These are phyloP conservation scores for Thera obeliscata DNA, from an alignment of 2,888 invertebrate species.

Conservation along the genomic window DNA sequence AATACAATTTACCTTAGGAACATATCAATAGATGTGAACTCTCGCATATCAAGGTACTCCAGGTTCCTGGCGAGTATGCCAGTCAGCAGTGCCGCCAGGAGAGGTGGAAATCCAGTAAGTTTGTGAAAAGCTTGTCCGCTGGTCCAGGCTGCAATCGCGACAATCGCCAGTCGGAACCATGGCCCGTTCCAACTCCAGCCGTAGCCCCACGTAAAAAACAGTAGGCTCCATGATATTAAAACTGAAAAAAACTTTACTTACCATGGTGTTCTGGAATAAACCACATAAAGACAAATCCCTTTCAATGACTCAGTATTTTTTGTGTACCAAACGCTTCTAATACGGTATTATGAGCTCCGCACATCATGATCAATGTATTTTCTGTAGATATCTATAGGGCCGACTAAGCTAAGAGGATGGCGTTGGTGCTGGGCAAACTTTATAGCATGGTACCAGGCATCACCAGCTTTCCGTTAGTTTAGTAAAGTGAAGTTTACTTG, in stretches of 20 bases:
- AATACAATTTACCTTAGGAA: slow-evolving; percentile 64
- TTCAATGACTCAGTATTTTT: neutral
- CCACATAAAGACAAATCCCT: neutral
- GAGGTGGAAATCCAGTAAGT: slow-evolving; percentile 66
- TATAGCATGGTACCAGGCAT: too few species aligned
- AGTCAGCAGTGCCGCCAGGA: slow-evolving; percentile 66
- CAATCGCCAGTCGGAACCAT: slow-evolving; percentile 63
- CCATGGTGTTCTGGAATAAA: neutral
- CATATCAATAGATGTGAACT: slow-evolving; percentile 63
- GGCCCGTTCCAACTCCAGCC: slow-evolving; percentile 67
- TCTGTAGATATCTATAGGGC: too few species aligned
- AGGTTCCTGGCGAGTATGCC: slow-evolving; percentile 71
- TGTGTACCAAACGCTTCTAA: too few species aligned
- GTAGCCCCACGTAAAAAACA: slow-evolving; percentile 66
- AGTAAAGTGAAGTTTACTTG: too few species aligned
- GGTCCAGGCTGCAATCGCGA: slow-evolving; percentile 65
- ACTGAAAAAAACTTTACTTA: slow-evolving; percentile 48
- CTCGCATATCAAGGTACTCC: slow-evolving; percentile 69
- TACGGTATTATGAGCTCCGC: too few species aligned
- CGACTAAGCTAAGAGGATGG: too few species aligned
- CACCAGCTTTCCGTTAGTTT: too few species aligned
- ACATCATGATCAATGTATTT: too few species aligned
- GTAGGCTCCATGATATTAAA: slow-evolving; percentile 63
- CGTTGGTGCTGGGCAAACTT: neutral
- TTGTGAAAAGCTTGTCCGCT: slow-evolving; percentile 61